Evolutionary conservation across 2,888 invertebrate genomes (phyloP).

Genomic region (Orthosia gracilis): DNA sequence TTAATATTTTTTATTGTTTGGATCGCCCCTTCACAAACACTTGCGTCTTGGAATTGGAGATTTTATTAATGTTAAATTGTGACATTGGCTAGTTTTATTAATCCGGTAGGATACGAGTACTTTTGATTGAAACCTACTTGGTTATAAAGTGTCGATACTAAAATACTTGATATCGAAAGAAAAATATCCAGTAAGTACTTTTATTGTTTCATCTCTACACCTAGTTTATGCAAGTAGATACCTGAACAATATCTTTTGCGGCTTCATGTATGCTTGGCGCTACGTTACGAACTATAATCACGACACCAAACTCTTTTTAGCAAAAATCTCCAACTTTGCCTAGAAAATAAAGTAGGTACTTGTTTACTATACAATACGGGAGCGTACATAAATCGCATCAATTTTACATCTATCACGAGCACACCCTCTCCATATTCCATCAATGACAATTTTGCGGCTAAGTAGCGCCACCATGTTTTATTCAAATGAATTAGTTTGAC

Average conservation of each 20-base stretch:
- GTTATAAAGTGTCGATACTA: too few species aligned
- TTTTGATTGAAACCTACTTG: too few species aligned
- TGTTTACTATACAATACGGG: constrained; percentile 23
- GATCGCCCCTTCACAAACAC: too few species aligned
- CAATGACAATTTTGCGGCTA: constrained; percentile 57
- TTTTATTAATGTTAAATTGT: too few species aligned
- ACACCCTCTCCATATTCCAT: constrained; percentile 50
- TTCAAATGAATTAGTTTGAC: constrained; percentile 58
- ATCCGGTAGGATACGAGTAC: too few species aligned
- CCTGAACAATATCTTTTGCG: neutral
- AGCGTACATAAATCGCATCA: constrained; percentile 36
- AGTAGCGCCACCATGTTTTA: constrained; percentile 60
- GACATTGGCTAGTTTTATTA: too few species aligned
- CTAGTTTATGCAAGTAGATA: too few species aligned
- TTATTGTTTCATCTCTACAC: too few species aligned
- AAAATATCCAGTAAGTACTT: too few species aligned
- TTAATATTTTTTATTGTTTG: too few species aligned
- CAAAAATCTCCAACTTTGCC: neutral
- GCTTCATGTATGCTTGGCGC: neutral
- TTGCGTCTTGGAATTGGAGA: too few species aligned
- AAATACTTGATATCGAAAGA: too few species aligned
- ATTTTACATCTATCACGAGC: constrained; percentile 57
- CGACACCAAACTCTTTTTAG: neutral
- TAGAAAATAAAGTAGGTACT: constrained; percentile 10
- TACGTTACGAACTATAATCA: neutral